phyloP scores from a whole-genome alignment of 2,113 vertebrate genomes.

The Labrus mixtus region DNA sequence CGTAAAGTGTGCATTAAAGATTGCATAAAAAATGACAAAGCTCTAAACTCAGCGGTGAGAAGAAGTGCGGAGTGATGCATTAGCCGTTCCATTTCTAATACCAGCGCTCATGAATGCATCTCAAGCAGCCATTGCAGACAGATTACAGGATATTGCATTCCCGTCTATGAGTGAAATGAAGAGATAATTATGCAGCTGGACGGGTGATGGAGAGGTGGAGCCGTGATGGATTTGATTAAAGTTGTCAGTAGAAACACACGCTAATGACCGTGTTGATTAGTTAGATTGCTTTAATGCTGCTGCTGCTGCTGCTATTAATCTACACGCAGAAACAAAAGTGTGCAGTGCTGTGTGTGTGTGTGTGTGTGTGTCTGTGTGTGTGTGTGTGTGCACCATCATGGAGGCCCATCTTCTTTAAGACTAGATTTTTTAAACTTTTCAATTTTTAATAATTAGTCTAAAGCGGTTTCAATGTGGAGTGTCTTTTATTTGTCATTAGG shows the following conservation, averaged over 20 bases:
- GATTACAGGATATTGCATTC: conserved; percentile 78
- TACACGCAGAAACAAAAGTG: conserved; percentile 69
- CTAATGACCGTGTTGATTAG: conserved; percentile 85
- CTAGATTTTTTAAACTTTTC: too few species aligned
- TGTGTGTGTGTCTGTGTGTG: not conserved
- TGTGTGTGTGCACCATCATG: not conserved
- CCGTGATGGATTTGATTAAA: conserved; percentile 80
- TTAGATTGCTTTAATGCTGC: conserved; percentile 74
- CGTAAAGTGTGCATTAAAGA: conserved; percentile 34
- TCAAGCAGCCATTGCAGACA: conserved; percentile 69
- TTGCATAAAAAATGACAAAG: conserved; percentile 73
- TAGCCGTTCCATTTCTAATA: conserved; percentile 61
- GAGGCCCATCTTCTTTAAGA: too few species aligned
- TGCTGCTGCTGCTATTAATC: conserved; percentile 70
- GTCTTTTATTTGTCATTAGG: too few species aligned
- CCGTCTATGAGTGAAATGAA: conserved; percentile 79
- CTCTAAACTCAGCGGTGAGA: conserved; percentile 34
- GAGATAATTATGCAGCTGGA: conserved; percentile 79
- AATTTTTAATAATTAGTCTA: too few species aligned
- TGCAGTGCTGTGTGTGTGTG: conserved; percentile 48
- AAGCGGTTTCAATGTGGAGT: too few species aligned
- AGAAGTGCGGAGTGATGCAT: conserved; percentile 65
- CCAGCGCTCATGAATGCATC: conserved; percentile 64
- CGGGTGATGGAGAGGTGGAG: conserved; percentile 67
- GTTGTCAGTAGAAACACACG: conserved; percentile 78